A percentile compares a stretch with the other conserved stretches of the same genome.
These are phyloP conservation scores for Euclidia mi DNA, from an alignment of 2,888 invertebrate species.

Conservation along the genomic window DNA sequence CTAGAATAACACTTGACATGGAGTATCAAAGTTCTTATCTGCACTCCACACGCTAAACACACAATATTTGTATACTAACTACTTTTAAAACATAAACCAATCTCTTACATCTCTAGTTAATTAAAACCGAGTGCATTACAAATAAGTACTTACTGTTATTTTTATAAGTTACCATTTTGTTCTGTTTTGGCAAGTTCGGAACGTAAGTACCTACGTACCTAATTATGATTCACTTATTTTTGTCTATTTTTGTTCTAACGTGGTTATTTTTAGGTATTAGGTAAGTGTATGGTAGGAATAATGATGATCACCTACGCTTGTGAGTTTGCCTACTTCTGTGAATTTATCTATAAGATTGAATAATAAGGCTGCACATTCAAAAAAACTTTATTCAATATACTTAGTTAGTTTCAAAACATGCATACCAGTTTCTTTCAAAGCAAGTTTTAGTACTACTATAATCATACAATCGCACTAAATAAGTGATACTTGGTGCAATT, in stretches of 20 bases:
- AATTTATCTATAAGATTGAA: too few relatives aligned
- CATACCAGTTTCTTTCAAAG: too few relatives aligned
- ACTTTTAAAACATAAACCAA: constrained; percentile 42
- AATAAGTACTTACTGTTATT: constrained; percentile 35
- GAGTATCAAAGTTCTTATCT: constrained; percentile 39
- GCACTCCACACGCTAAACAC: constrained; percentile 43
- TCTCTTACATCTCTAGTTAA: constrained; percentile 44
- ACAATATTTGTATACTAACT: constrained; percentile 41
- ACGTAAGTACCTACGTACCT: not conserved
- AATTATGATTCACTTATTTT: not conserved
- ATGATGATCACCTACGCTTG: too few relatives aligned
- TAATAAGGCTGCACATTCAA: too few relatives aligned
- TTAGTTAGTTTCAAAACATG: too few relatives aligned
- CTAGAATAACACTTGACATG: constrained; percentile 16
- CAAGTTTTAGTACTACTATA: too few relatives aligned
- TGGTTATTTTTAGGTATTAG: too few relatives aligned
- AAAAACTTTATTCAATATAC: too few relatives aligned
- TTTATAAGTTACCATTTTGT: constrained; percentile 10
- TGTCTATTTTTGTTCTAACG: not conserved
- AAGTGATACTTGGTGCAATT: too few relatives aligned
- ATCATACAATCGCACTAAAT: too few relatives aligned
- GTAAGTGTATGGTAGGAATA: too few relatives aligned
- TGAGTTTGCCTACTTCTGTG: too few relatives aligned
- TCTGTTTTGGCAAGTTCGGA: constrained; percentile 24
- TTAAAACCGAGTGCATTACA: constrained; percentile 34